phyloP scores from a whole-genome alignment of 2,888 invertebrate genomes.

The Sesamia inferens region DNA sequence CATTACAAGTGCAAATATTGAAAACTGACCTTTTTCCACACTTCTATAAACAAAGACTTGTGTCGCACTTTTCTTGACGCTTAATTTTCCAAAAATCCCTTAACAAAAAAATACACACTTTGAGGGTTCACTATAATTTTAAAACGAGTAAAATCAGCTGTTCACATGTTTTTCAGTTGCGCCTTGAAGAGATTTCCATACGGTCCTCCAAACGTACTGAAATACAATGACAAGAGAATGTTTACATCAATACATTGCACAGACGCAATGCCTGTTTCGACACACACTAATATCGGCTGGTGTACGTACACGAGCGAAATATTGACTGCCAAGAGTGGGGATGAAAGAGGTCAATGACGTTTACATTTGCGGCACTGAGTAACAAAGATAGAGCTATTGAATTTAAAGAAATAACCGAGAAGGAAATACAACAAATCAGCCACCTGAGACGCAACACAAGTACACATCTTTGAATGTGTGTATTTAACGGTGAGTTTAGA shows the following conservation, averaged over 20 bases:
- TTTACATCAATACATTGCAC: slow-evolving; percentile 87
- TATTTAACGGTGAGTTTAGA: slow-evolving; percentile 9
- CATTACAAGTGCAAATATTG: slow-evolving; percentile 31
- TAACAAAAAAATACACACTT: slow-evolving; percentile 61
- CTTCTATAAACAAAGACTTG: slow-evolving; percentile 62
- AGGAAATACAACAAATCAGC: slow-evolving; percentile 75
- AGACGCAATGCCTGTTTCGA: slow-evolving; percentile 74
- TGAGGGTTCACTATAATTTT: slow-evolving; percentile 63
- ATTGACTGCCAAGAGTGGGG: slow-evolving; percentile 77
- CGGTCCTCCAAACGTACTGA: slow-evolving; percentile 84
- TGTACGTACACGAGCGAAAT: slow-evolving; percentile 69
- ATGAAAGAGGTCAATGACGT: slow-evolving; percentile 85
- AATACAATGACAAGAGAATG: slow-evolving; percentile 85
- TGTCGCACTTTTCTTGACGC: slow-evolving; percentile 62
- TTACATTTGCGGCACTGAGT: slow-evolving; percentile 65
- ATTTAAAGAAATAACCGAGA: slow-evolving; percentile 62
- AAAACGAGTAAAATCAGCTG: slow-evolving; percentile 77
- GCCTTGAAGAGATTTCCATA: slow-evolving; percentile 75
- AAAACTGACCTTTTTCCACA: slow-evolving; percentile 63
- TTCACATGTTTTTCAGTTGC: slow-evolving; percentile 78
- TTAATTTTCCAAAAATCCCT: slow-evolving; percentile 41
- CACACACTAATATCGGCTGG: slow-evolving; percentile 73
- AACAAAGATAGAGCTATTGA: slow-evolving; percentile 66
- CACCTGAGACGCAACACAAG: slow-evolving; percentile 40
- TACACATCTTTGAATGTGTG: slow-evolving; percentile 34